Conservation (phyloP, 2,888 invertebrate species). For the Amphimallon solstitiale region DNA sequence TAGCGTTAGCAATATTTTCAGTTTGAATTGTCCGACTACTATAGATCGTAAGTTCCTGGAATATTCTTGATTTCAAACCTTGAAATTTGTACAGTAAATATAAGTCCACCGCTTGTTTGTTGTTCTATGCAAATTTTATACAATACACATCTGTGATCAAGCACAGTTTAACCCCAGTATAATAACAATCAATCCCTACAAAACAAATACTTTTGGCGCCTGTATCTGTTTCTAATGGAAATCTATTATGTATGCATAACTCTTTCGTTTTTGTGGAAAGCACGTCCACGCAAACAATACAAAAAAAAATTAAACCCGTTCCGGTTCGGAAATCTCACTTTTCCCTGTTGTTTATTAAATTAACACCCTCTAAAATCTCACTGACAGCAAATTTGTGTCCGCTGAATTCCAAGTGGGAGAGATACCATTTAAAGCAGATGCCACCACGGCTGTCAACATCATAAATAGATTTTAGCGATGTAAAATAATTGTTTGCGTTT, state of each 20-base stretch:
- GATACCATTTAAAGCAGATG: slow-evolving; percentile 13
- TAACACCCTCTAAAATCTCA: slow-evolving; percentile 10
- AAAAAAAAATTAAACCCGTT: not conserved
- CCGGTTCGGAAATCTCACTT: slow-evolving; percentile 5
- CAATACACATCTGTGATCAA: too few relatives aligned
- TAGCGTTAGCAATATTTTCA: too few relatives aligned
- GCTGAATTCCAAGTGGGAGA: slow-evolving; percentile 9
- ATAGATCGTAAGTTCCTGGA: too few relatives aligned
- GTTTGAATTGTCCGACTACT: too few relatives aligned
- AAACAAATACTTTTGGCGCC: too few relatives aligned
- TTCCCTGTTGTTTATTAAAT: slow-evolving; percentile 20
- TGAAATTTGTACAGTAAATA: too few relatives aligned
- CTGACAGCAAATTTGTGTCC: not conserved
- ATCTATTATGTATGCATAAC: not conserved
- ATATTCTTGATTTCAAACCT: too few relatives aligned
- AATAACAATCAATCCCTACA: too few relatives aligned
- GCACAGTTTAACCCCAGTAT: too few relatives aligned
- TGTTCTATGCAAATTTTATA: too few relatives aligned
- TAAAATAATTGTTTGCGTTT: not conserved
- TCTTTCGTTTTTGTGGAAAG: slow-evolving; percentile 2
- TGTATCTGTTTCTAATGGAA: not conserved
- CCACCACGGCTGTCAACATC: slow-evolving; percentile 15
- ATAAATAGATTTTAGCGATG: not conserved
- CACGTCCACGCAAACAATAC: not conserved
- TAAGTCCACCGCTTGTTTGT: too few relatives aligned